Conservation (phyloP, 2,888 invertebrate species). For the Cabera pusaria region DNA sequence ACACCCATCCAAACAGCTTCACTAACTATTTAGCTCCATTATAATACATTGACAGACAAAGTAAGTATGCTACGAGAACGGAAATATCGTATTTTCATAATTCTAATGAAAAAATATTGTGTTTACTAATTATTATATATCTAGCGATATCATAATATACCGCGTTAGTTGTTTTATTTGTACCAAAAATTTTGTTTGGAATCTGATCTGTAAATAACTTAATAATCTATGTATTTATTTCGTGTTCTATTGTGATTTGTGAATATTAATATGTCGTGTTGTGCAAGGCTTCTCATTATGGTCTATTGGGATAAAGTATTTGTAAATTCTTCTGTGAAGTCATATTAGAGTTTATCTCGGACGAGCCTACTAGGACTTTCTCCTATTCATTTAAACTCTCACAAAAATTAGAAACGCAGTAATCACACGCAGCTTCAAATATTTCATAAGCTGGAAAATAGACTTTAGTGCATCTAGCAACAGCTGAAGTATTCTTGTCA, state of each 20-base stretch:
- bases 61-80: constrained; percentile 31
- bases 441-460: no score
- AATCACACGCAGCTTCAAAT: no score
- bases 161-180: neutral
- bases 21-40: constrained; percentile 34
- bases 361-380: no score
- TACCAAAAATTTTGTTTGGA: constrained; percentile 1
- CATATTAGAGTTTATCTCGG: no score
- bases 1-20: constrained; percentile 36
- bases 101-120: no score
- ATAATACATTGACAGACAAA: constrained; percentile 22
- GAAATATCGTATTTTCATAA: no score
- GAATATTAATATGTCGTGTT: neutral
- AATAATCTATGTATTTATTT: no score
- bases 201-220: constrained; percentile 4
- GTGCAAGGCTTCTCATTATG: neutral
- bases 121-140: neutral
- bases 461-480: no score
- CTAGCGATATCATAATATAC: neutral
- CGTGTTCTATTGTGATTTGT: no score
- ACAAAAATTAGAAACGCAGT: no score
- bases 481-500: no score
- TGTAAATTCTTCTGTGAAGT: constrained; percentile 1
- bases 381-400: no score
- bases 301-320: neutral